Percentiles rank a stretch among this genome's conserved stretches.
phyloP scores from a whole-genome alignment of 2,888 invertebrate species.

The Drosophila lutescens region DNA sequence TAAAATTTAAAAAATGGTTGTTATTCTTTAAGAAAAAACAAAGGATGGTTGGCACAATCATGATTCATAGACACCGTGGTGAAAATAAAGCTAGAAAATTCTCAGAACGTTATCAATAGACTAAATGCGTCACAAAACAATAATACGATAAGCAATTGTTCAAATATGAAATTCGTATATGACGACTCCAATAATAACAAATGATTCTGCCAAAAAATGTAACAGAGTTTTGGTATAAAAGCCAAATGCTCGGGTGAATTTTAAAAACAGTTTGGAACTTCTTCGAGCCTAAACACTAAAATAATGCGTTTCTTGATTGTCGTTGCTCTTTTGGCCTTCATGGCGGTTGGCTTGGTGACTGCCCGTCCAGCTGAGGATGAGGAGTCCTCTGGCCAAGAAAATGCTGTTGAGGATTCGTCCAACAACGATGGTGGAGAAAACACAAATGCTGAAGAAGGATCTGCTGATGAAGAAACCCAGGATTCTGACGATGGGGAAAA shows the following conservation, averaged over 20 bases:
- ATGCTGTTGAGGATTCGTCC: conserved; percentile 6
- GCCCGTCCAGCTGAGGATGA: conserved; percentile 24
- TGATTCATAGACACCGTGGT: background rate
- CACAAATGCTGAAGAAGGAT: conserved; percentile 3
- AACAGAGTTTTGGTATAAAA: conserved; percentile 22
- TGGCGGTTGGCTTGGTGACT: conserved; percentile 30
- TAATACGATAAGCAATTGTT: conserved; percentile 16
- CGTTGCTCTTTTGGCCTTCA: conserved; percentile 30
- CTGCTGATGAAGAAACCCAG: background rate
- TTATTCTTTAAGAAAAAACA: no score
- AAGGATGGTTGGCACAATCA: background rate
- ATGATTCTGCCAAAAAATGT: background rate
- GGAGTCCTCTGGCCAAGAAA: background rate
- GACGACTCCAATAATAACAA: conserved; percentile 2
- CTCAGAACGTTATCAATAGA: background rate
- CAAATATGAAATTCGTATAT: conserved; percentile 23
- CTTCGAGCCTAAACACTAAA: conserved; percentile 1
- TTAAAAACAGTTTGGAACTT: conserved; percentile 16
- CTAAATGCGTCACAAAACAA: conserved; percentile 14
- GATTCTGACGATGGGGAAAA: background rate
- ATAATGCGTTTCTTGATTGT: conserved; percentile 41
- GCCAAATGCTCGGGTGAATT: background rate
- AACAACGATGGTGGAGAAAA: background rate
- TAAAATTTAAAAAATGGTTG: no score
- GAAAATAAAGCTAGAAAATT: background rate